These are phyloP conservation scores for Brachypalpus laphriformis DNA, from an alignment of 2,888 invertebrate genomes.

Conservation along the genomic window DNA sequence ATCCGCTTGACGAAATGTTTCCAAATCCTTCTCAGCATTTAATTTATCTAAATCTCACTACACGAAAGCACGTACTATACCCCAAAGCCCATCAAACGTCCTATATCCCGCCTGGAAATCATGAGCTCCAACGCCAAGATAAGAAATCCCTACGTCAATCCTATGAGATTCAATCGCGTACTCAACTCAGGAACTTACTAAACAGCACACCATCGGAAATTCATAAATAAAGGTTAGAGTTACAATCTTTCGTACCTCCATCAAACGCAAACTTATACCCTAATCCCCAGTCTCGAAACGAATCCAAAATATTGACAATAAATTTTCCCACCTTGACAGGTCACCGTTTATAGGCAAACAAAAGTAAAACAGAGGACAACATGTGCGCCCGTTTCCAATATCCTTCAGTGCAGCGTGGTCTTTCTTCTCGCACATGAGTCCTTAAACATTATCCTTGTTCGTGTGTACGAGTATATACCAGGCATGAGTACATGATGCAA, in stretches of 20 bases:
- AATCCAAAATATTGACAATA: slow-evolving; percentile 65
- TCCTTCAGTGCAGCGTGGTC: not conserved
- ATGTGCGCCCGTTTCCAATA: slow-evolving; percentile 10
- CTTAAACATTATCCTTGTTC: slow-evolving; percentile 32
- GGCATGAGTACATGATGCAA: slow-evolving; percentile 49
- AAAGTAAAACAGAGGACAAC: slow-evolving; percentile 15
- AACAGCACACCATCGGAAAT: slow-evolving; percentile 36
- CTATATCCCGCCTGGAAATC: slow-evolving; percentile 8
- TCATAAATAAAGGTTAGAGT: slow-evolving; percentile 52
- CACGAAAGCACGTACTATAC: not conserved
- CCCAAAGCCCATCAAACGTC: not conserved
- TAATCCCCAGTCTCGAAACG: slow-evolving; percentile 31
- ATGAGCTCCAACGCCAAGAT: slow-evolving; percentile 12
- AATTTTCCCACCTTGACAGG: slow-evolving; percentile 66
- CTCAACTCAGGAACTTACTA: not conserved
- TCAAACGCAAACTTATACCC: slow-evolving; percentile 28
- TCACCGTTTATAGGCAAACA: slow-evolving; percentile 16
- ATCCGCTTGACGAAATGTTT: too few species aligned
- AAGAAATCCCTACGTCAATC: slow-evolving; percentile 22
- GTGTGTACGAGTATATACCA: not conserved
- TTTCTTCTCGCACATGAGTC: not conserved
- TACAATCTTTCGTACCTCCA: slow-evolving; percentile 26
- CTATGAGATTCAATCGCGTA: slow-evolving; percentile 1
- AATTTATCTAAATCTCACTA: too few species aligned
- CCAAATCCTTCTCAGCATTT: too few species aligned